Percentiles rank a stretch among this genome's conserved stretches.
Evolutionary conservation across 2,797 vertebrate genomes (phyloP).

Genomic region (Naso thynnoides): DNA sequence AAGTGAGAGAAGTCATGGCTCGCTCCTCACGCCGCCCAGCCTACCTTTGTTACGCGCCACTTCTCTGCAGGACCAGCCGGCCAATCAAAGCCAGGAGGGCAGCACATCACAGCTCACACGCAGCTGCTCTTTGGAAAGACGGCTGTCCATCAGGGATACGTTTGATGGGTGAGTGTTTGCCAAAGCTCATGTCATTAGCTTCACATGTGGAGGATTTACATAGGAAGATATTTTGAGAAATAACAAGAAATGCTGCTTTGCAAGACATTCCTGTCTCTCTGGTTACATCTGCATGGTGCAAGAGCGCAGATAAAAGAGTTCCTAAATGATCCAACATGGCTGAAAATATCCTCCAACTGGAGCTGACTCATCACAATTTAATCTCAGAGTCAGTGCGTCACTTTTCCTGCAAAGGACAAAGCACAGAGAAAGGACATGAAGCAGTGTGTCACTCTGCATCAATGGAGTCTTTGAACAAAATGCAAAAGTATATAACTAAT

Average conservation of each 20-base stretch:
- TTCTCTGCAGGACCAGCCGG: conserved; percentile 85
- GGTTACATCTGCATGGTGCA: not conserved
- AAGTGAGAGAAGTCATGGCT: conserved; percentile 50
- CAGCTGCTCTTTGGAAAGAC: conserved; percentile 84
- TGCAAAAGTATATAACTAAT: not conserved
- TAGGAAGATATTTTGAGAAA: not conserved
- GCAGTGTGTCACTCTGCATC: conserved; percentile 5
- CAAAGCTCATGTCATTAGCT: not conserved
- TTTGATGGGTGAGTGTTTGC: conserved; percentile 71
- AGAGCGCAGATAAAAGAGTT: conserved; percentile 14
- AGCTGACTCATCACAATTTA: conserved; percentile 54
- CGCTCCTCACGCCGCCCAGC: conserved; percentile 70
- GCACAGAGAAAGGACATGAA: conserved; percentile 9
- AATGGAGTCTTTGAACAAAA: conserved; percentile 5
- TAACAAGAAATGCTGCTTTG: not conserved
- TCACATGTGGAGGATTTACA: not conserved
- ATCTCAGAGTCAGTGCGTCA: conserved; percentile 36
- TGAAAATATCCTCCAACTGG: conserved; percentile 44
- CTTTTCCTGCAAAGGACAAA: conserved; percentile 36
- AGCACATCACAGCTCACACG: conserved; percentile 67
- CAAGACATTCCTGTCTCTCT: not conserved
- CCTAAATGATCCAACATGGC: conserved; percentile 37
- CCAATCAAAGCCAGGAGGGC: conserved; percentile 64
- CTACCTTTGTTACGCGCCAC: conserved; percentile 85
- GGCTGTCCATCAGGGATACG: conserved; percentile 65